Conservation (phyloP, 53 echinoderm and acorn worm species). For the Arbacia lixula region DNA sequence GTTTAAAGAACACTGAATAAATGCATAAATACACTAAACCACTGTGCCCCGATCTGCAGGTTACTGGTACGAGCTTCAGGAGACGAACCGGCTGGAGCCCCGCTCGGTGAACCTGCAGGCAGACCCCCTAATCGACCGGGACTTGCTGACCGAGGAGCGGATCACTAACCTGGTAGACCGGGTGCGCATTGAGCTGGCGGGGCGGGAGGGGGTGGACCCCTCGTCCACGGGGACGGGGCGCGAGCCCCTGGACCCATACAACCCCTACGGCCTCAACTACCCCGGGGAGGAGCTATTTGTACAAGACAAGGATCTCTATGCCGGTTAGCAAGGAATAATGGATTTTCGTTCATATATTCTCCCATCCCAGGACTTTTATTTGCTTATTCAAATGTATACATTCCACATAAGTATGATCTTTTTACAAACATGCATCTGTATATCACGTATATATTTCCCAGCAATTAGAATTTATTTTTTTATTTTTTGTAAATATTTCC, state of each 20-base stretch:
- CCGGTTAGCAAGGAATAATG: conserved; percentile 22
- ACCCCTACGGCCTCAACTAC: conserved; percentile 55
- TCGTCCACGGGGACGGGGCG: neutral
- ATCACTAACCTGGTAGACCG: conserved; percentile 28
- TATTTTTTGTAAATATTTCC: too few relatives aligned
- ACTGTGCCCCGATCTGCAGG: neutral
- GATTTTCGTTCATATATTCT: too few relatives aligned
- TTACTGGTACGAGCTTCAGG: conserved; percentile 26
- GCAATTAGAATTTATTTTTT: too few relatives aligned
- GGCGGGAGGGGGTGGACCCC: neutral
- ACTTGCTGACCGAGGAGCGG: neutral
- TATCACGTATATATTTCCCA: too few relatives aligned
- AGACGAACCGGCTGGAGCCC: conserved; percentile 28
- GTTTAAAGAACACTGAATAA: too few relatives aligned
- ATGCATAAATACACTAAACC: too few relatives aligned
- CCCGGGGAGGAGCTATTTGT: conserved; percentile 64
- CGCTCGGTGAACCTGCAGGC: neutral
- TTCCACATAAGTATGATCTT: too few relatives aligned
- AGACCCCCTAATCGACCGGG: neutral
- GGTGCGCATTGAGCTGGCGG: conserved; percentile 31
- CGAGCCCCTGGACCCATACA: conserved; percentile 35
- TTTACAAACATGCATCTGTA: too few relatives aligned
- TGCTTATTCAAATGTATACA: too few relatives aligned
- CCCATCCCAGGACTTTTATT: too few relatives aligned
- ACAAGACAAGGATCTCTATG: conserved; percentile 57